A percentile compares a stretch with the other conserved stretches of the same genome.
Conservation (phyloP, 2,888 invertebrate genomes). For the Sinhomidia bicolor region DNA sequence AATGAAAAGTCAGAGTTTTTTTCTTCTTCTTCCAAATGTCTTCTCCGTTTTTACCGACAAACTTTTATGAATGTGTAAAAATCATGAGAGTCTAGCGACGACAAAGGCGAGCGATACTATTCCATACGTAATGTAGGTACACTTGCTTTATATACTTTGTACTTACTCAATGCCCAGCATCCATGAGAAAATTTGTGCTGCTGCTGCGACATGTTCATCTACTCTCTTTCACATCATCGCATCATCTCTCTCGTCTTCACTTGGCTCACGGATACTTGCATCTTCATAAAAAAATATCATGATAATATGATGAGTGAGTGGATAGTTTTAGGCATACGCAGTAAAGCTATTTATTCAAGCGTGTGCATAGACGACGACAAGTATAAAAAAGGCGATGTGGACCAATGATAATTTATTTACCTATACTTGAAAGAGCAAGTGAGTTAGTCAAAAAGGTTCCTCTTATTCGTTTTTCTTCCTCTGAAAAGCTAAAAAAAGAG, state of each 20-base stretch:
- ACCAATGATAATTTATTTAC: constrained; percentile 22
- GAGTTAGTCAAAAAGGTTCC: neutral
- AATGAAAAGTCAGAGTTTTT: constrained; percentile 37
- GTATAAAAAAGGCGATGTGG: neutral
- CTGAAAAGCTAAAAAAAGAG: neutral
- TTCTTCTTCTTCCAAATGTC: too few species aligned
- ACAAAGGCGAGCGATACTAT: neutral
- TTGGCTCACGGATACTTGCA: constrained; percentile 2
- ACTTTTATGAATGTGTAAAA: constrained; percentile 36
- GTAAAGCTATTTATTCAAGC: constrained; percentile 23
- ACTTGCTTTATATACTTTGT: neutral
- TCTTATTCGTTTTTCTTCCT: neutral
- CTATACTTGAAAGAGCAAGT: constrained; percentile 13
- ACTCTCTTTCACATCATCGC: too few species aligned
- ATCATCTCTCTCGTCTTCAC: neutral
- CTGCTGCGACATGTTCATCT: neutral
- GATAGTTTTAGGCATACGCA: neutral
- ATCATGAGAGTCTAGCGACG: neutral
- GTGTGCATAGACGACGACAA: neutral
- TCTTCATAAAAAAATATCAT: constrained; percentile 14
- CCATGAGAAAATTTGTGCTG: neutral
- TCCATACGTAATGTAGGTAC: neutral
- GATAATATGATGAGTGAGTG: neutral
- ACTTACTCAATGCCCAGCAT: neutral
- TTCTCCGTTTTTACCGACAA: constrained; percentile 13